phyloP scores from a whole-genome alignment of 2,888 invertebrate genomes.

The Gortyna flavago region DNA sequence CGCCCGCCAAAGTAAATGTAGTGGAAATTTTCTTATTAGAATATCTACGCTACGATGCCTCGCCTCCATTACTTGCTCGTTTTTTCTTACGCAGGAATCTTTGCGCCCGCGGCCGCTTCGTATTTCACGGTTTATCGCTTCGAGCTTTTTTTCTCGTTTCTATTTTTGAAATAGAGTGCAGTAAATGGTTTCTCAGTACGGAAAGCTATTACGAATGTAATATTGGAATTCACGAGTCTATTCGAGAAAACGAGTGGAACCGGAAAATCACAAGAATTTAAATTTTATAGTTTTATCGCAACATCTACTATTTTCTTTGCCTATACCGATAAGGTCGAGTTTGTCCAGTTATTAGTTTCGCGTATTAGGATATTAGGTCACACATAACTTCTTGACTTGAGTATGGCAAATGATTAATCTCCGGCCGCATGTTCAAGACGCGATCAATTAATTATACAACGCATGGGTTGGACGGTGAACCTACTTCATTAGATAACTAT shows the following conservation, averaged over 20 bases:
- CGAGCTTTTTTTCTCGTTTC: constrained; percentile 63
- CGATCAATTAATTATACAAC: constrained; percentile 77
- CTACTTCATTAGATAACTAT: constrained; percentile 1
- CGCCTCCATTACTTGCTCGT: constrained; percentile 83
- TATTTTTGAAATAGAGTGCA: constrained; percentile 57
- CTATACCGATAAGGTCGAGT: background rate
- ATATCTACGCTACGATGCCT: constrained; percentile 90
- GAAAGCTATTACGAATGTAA: constrained; percentile 33
- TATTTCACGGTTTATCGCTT: constrained; percentile 81
- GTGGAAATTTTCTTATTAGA: constrained; percentile 91
- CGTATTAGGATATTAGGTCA: constrained; percentile 41
- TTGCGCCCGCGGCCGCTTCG: constrained; percentile 75
- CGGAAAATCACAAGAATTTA: background rate
- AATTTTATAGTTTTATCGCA: background rate
- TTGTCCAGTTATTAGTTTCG: constrained; percentile 9
- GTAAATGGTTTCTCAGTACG: constrained; percentile 48
- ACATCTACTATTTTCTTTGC: background rate
- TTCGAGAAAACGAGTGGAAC: background rate
- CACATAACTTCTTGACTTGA: constrained; percentile 50
- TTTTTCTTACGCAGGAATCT: constrained; percentile 88
- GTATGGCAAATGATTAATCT: constrained; percentile 80
- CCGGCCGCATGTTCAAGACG: constrained; percentile 78
- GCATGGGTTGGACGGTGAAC: constrained; percentile 44
- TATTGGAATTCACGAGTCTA: constrained; percentile 17
- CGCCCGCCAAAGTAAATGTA: constrained; percentile 90